phyloP scores from a whole-genome alignment of 37 sponge, comb jelly and placozoan species.

The Eunapius fragilis region DNA sequence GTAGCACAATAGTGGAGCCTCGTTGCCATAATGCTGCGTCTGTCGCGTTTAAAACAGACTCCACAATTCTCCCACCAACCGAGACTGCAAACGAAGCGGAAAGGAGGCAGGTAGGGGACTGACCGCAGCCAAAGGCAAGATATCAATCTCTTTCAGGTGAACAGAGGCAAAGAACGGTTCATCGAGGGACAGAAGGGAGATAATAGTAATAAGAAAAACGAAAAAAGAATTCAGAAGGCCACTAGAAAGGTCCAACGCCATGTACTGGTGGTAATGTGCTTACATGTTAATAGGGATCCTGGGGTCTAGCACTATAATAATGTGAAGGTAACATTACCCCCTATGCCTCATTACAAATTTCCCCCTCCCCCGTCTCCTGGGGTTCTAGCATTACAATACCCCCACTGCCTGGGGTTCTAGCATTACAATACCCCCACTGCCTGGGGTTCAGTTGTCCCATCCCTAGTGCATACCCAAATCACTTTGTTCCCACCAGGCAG shows the following conservation, averaged over 20 bases:
- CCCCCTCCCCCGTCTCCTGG: no score
- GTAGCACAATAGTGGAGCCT: background rate
- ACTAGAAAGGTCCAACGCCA: conserved; percentile 10
- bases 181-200: conserved; percentile 3
- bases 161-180: background rate
- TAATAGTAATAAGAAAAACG: conserved; percentile 36
- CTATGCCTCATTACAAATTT: no score
- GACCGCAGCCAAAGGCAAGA: no score
- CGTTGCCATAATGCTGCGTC: background rate
- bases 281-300: no score
- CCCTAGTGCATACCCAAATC: no score
- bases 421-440: no score
- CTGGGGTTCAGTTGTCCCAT: no score
- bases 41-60: background rate
- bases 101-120: background rate
- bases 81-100: background rate
- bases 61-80: background rate
- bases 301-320: no score
- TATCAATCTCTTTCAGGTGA: conserved; percentile 8
- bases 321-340: no score
- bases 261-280: background rate
- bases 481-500: background rate
- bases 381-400: no score
- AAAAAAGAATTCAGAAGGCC: conserved; percentile 44
- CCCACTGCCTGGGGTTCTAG: no score